Evolutionary conservation across 2,113 vertebrate genomes (phyloP), one percentile per base, ranked within the genome.

Genomic region (Nerophis lumbriciformis): DNA sequence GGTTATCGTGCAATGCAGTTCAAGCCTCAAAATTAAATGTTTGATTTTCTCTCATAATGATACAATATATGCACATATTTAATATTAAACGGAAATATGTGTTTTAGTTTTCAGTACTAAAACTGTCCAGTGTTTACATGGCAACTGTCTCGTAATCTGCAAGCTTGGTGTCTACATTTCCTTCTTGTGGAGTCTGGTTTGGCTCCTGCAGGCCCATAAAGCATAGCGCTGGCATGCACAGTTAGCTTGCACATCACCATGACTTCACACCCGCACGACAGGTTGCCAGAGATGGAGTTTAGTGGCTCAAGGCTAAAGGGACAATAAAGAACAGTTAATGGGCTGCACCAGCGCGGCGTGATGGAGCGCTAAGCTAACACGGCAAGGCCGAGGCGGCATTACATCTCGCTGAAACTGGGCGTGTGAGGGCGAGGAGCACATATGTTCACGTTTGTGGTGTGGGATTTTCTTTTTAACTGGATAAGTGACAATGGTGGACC

Each of bases 271-370:
- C 28, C 28, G 68, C 55, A 68, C 68, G 78, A 84, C 75, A 76
- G 59, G 72, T 71, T 84, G 83, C 82, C 77, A 80, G 68, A 76
- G 77, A 79, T 68, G 76, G 71, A 72, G 69, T 84, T 83, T 76
- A 78, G 80, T 71, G 77, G 76, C 83, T 85, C 86, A 85, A 87
- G 85, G 86, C 86, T 83, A 83, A 81, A 84, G 82, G 76, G 66
- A 77, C 81, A 51, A 85, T 87, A 87, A 86, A 87, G 81, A 74
- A 83, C 61, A 85, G 74, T 82, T 88, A 90, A 89, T 87, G 88
- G 82, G 50, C 84, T 84, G 81, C 81, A 70, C 78, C 79, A 87
- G 72, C 75, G 76, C 69, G 68, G 71, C 48, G 77, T 81, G 83
- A 88, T 82, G 78, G 72, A 85, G 79, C 65, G 61, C 66, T 76